Evolutionary conservation across 2,888 invertebrate species (phyloP).

Genomic region (Andrena marginata): DNA sequence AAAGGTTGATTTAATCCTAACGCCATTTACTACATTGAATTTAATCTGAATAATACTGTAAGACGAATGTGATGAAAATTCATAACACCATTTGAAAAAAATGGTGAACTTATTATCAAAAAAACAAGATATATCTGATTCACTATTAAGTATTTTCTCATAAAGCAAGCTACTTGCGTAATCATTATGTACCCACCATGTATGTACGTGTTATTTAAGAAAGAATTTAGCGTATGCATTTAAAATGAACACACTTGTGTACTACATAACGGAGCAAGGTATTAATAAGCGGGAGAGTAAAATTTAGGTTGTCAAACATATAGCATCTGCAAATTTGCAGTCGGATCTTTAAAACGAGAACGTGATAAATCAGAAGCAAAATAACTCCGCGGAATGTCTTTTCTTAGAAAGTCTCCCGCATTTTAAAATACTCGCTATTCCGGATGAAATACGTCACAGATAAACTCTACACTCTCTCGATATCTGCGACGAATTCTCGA

Average conservation of each 20-base stretch:
- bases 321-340: background rate
- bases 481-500: background rate
- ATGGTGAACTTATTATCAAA: no score
- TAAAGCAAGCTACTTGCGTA: no score
- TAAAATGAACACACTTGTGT: background rate
- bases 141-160: background rate
- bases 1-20: no score
- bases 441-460: conserved; percentile 1
- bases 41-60: no score
- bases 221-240: background rate
- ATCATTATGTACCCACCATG: background rate
- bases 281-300: conserved; percentile 3
- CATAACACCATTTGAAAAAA: no score
- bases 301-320: conserved; percentile 1
- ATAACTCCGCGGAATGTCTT: background rate
- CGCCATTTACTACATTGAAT: no score
- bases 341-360: background rate
- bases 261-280: background rate
- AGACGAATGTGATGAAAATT: no score
- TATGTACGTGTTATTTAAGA: background rate
- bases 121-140: no score
- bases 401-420: conserved; percentile 4
- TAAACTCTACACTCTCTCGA: conserved; percentile 3
- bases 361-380: background rate
- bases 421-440: background rate